These are phyloP conservation scores for Muraenolepis orangiensis DNA, from an alignment of 2,797 vertebrate genomes.

Conservation along the genomic window DNA sequence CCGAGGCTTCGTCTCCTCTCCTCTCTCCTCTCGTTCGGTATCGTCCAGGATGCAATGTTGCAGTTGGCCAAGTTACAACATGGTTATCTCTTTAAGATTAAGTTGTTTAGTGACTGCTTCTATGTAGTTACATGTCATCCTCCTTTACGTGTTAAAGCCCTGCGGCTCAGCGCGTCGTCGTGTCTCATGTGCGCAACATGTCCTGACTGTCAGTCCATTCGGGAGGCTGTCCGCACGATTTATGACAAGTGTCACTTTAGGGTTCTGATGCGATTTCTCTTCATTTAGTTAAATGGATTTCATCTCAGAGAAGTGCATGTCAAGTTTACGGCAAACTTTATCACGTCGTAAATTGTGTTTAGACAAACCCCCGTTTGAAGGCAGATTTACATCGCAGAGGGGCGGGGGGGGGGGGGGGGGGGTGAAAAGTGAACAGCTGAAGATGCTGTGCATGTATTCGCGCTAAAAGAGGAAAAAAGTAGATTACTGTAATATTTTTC, in stretches of 20 bases:
- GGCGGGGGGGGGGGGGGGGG: not conserved
- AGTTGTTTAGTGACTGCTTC: not conserved
- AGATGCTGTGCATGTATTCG: conserved; percentile 1
- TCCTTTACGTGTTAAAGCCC: too few relatives aligned
- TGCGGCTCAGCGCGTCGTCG: not conserved
- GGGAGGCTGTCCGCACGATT: conserved; percentile 63
- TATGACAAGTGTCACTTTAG: conserved; percentile 56
- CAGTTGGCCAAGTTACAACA: not conserved
- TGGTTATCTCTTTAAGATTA: not conserved
- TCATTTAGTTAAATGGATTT: conserved; percentile 46
- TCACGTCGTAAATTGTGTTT: conserved; percentile 47
- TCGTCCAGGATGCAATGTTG: not conserved
- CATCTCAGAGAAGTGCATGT: conserved; percentile 26
- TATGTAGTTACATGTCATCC: not conserved
- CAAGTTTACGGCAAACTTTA: conserved; percentile 53
- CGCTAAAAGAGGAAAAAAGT: conserved; percentile 11
- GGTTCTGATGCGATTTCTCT: conserved; percentile 48
- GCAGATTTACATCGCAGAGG: conserved; percentile 37
- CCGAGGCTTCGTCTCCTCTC: not conserved
- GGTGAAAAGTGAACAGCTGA: conserved; percentile 15
- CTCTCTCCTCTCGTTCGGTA: not conserved
- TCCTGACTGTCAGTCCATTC: conserved; percentile 43
- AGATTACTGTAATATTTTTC: conserved; percentile 28
- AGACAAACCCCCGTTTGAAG: conserved; percentile 15
- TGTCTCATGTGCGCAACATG: conserved; percentile 52